Conservation (phyloP, 2,888 invertebrate genomes). For the Crematogaster levior region DNA sequence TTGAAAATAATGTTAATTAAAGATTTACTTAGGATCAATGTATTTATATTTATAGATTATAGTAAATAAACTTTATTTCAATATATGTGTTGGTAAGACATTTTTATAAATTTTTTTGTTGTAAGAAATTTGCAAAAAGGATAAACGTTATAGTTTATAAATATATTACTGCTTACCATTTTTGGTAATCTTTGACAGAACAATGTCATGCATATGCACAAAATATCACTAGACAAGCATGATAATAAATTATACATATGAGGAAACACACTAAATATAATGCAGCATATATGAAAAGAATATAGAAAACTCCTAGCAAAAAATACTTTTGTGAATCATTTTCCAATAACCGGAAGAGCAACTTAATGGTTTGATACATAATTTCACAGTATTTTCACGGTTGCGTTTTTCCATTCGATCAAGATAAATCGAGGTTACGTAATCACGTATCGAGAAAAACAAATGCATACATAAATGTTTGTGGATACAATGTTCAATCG, state of each 20-base stretch:
- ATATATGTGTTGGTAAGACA: no score
- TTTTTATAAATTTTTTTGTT: not conserved
- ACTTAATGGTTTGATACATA: conserved; percentile 37
- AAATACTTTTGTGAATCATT: conserved; percentile 64
- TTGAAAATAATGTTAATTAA: not conserved
- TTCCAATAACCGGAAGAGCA: conserved; percentile 12
- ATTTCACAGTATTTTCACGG: not conserved
- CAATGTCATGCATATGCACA: conserved; percentile 71
- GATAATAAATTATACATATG: conserved; percentile 80
- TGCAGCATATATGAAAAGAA: conserved; percentile 74
- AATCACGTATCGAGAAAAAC: conserved; percentile 9
- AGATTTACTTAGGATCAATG: not conserved
- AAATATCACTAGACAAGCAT: conserved; percentile 77
- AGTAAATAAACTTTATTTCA: not conserved
- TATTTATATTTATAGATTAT: not conserved
- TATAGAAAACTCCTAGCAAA: conserved; percentile 71
- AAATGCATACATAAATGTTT: conserved; percentile 24
- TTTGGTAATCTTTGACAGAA: not conserved
- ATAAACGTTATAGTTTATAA: not conserved
- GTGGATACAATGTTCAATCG: not conserved
- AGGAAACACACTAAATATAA: conserved; percentile 74
- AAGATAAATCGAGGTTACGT: conserved; percentile 46
- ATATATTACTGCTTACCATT: conserved; percentile 7
- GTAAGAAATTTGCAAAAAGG: not conserved
- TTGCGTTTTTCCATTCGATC: conserved; percentile 6